Evolutionary conservation across 92 coral and sea anemone genomes (phyloP), one percentile per base, ranked within the genome.

Genomic region (Heteractis magnifica): DNA sequence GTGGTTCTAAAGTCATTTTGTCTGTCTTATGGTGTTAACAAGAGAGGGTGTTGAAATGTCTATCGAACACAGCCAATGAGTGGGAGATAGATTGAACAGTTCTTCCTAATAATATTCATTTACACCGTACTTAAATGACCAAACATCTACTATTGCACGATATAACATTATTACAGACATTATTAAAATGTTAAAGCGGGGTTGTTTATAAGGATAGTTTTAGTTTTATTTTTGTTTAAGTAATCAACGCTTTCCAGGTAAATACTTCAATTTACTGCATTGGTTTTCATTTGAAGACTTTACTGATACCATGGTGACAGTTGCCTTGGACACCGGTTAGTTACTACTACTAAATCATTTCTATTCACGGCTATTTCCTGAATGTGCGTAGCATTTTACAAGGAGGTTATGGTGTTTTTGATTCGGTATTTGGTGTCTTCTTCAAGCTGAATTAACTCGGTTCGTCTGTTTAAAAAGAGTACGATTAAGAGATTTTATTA

Each of bases 241-340:
- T 51, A 51, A 71, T 8, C 52, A 18, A 44, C 76, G 18, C 1
- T 51, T 65, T 59, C 8, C 10, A 10, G 3, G 49, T 9, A 2
- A 68, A 68, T 26, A 48, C 19, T 21, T 52, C 19, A 81, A 68
- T 81, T 68, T 70, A 48, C 77, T 71, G 21, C 84, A 52, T 68
- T 70, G 77, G 84, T 59, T 81, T 81, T 81, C 76, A 80, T 65
- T 80, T 59, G 72, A 34, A 52, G 68, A 4, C 8, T 49, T 21
- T 41, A 4, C 10, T 58, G n/a, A 3, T 41, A 56, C 48, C 82
- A 23, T 79, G 50, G 82, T 20, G 56, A 59, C 72, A 50, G 71
- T 65, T 79, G 49, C 21, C 52, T 4, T 58, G 12, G 21, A 10
- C 16, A 49, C 34, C 3, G 19, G 14, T 65, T 44, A 60, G 83